Evolutionary conservation across 2,113 vertebrate species (phyloP).

Genomic region (Bufo bufo): DNA sequence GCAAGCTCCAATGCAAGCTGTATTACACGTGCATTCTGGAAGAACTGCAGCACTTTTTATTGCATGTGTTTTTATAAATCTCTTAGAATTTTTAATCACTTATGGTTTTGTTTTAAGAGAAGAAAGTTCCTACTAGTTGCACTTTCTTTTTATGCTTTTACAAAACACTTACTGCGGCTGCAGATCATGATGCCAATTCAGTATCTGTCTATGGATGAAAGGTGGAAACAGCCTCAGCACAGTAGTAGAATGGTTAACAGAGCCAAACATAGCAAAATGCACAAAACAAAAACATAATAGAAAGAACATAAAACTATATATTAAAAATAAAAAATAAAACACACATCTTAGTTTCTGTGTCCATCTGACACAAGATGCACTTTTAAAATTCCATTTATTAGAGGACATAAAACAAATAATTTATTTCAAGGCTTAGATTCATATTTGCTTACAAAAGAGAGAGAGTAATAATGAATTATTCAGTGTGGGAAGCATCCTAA

Average conservation of each 20-base stretch:
- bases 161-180: not conserved
- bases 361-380: not conserved
- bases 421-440: slow-evolving; percentile 11
- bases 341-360: not conserved
- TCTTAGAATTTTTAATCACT: not conserved
- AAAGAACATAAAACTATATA: not conserved
- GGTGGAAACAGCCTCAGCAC: not conserved
- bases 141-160: not conserved
- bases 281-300: not conserved
- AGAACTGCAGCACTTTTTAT: too few species aligned
- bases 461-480: not conserved
- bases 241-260: not conserved
- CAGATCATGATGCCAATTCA: not conserved
- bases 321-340: slow-evolving; percentile 4
- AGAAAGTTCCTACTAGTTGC: not conserved
- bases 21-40: too few species aligned
- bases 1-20: not conserved
- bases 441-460: not conserved
- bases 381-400: slow-evolving; percentile 39
- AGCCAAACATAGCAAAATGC: not conserved
- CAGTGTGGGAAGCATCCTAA: not conserved
- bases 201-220: not conserved
- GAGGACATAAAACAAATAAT: slow-evolving; percentile 54
- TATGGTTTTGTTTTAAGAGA: not conserved
- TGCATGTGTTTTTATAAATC: too few species aligned